Evolutionary conservation across 2,797 vertebrate genomes (phyloP), one percentile per base, ranked within the genome.

Genomic region (Pangasius krempfi): DNA sequence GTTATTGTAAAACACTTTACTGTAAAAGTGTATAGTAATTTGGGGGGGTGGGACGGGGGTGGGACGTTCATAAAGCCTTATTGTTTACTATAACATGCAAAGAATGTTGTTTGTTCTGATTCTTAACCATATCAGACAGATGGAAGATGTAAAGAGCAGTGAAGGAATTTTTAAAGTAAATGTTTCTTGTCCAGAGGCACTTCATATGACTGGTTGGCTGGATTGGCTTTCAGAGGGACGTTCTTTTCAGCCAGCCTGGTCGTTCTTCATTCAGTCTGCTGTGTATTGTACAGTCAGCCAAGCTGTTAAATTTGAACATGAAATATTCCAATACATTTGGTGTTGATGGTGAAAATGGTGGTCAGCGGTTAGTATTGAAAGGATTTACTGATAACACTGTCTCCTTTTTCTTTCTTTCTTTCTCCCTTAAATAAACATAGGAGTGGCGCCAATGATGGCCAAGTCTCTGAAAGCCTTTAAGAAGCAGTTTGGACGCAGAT

Each of bases 401-500:
- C 1, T 44, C 44, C 54, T 44, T 3, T 54, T 30, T 1, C 0
- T 2, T 7, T 1, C 44, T 7, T 7, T 7, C 5, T 44, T 7
- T 44, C 44, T 44, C 47, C 47, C 47, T 47, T 47, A 47, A 47
- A 85, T 13, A 75, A n/a, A 79, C 0, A 86, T 92, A 98, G 98
- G 94, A 95, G 95, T 97, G 20, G 97, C 96, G 89, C 98, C 97
- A 88, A 97, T 97, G 93, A 98, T 98, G 97, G 97, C 95, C 84
- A 98, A 98, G 93, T 96, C 97, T 73, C 91, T 98, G 90, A 97
- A 95, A 93, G 95, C 95, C 1, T 95, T 97, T 92, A 97, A 94
- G 94, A 97, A 94, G 54, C 95, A 96, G 92, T 84, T 95, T 81
- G 95, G 95, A 87, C 94, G 94, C 50, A 93, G 95, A 94, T 96